These are phyloP conservation scores for Drosophila prolongata DNA, from an alignment of 2,888 invertebrate genomes.

Conservation along the genomic window DNA sequence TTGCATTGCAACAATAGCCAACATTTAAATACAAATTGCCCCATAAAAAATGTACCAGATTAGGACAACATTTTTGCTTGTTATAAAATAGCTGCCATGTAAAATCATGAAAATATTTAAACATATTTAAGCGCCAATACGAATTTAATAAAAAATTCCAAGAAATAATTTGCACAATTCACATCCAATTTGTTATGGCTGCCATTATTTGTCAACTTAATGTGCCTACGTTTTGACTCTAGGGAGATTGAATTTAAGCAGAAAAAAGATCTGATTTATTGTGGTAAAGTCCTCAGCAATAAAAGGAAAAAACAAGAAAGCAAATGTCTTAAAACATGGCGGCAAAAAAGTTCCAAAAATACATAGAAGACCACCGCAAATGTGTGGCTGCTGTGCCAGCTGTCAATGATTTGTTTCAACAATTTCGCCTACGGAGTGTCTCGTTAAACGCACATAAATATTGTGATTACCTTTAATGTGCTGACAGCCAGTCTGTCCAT, in stretches of 20 bases:
- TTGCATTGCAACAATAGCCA: conserved; percentile 31
- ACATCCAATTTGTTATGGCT: conserved; percentile 32
- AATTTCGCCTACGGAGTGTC: conserved; percentile 65
- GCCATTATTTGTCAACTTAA: conserved; percentile 43
- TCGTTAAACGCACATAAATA: conserved; percentile 78
- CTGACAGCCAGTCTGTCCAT: conserved; percentile 43
- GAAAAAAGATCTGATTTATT: conserved; percentile 5
- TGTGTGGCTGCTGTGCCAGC: conserved; percentile 57
- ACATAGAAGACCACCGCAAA: conserved; percentile 46
- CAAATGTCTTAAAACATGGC: conserved; percentile 23
- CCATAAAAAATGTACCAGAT: conserved; percentile 4
- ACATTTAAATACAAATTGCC: conserved; percentile 26
- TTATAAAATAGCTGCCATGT: neutral
- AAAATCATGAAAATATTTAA: neutral
- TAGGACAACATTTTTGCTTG: neutral
- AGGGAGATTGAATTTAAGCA: conserved; percentile 16
- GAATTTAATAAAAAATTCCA: conserved; percentile 25
- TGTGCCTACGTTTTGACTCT: conserved; percentile 17
- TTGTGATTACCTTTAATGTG: conserved; percentile 78
- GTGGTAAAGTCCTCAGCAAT: conserved; percentile 8
- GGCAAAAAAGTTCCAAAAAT: conserved; percentile 27
- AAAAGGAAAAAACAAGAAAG: conserved; percentile 33
- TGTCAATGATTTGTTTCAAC: conserved; percentile 77
- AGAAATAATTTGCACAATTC: conserved; percentile 34
- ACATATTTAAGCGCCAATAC: conserved; percentile 1